A percentile compares a stretch with the other conserved stretches of the same genome.
Evolutionary conservation across 2,113 vertebrate genomes (phyloP).

Genomic region (Engraulis encrasicolus): DNA sequence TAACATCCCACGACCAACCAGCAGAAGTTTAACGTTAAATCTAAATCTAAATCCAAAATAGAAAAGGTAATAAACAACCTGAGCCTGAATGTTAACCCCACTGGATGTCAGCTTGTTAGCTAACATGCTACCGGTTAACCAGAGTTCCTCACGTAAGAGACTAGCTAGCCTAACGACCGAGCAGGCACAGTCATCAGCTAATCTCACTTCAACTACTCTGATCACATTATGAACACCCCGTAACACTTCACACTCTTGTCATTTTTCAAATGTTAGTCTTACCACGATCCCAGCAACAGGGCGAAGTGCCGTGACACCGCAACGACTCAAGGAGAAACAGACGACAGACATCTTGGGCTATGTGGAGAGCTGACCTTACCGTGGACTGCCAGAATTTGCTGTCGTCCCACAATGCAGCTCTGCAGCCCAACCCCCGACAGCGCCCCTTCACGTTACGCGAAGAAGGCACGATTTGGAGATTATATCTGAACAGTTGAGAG

Average conservation of each 20-base stretch:
- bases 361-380: conserved; percentile 53
- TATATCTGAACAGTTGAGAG: neutral
- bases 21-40: no score
- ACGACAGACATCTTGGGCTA: conserved; percentile 67
- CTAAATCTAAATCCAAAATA: no score
- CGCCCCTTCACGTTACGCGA: neutral
- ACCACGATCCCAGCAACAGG: conserved; percentile 55
- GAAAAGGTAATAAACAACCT: no score
- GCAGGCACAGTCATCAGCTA: neutral
- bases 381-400: neutral
- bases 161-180: neutral
- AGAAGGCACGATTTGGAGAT: neutral
- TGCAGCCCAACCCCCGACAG: neutral
- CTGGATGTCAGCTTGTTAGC: no score
- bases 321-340: conserved; percentile 68
- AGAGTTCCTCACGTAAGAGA: no score
- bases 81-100: no score
- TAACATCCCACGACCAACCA: no score
- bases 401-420: neutral
- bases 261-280: neutral
- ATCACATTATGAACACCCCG: neutral
- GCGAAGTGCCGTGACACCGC: conserved; percentile 50
- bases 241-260: neutral
- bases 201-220: neutral
- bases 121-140: no score